A percentile compares a stretch with the other conserved stretches of the same genome.
These are phyloP conservation scores for Syngnathus acus DNA, from an alignment of 2,797 vertebrate species.

Conservation along the genomic window DNA sequence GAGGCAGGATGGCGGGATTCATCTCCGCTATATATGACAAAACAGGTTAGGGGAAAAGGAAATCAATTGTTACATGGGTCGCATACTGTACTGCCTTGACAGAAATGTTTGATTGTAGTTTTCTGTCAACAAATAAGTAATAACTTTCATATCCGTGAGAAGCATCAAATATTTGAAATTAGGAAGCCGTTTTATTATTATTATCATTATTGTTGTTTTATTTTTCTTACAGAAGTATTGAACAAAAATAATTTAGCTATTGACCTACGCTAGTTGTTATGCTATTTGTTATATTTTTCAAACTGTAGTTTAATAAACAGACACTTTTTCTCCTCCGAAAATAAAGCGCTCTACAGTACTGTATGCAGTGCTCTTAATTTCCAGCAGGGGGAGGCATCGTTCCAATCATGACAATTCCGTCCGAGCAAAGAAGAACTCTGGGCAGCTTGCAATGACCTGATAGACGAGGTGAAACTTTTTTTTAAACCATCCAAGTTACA, in stretches of 20 bases:
- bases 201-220: no score
- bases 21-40: conserved; percentile 38
- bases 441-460: background rate
- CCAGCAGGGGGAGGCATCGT: background rate
- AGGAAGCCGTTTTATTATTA: no score
- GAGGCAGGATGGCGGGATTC: conserved; percentile 70
- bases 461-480: background rate
- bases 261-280: no score
- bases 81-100: background rate
- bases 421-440: background rate
- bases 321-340: background rate
- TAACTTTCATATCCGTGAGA: no score
- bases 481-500: background rate
- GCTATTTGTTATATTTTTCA: no score
- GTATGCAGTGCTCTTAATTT: background rate
- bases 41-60: background rate
- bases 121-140: no score
- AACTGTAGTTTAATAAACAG: background rate
- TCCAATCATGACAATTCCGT: no score
- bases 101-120: background rate
- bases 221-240: no score
- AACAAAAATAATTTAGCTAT: no score
- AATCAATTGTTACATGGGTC: background rate
- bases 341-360: background rate
- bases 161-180: no score